A percentile compares a stretch with the other conserved stretches of the same genome.
These are phyloP conservation scores for Gorsachius goisagi DNA, from an alignment of 2,113 vertebrate genomes.

Conservation along the genomic window DNA sequence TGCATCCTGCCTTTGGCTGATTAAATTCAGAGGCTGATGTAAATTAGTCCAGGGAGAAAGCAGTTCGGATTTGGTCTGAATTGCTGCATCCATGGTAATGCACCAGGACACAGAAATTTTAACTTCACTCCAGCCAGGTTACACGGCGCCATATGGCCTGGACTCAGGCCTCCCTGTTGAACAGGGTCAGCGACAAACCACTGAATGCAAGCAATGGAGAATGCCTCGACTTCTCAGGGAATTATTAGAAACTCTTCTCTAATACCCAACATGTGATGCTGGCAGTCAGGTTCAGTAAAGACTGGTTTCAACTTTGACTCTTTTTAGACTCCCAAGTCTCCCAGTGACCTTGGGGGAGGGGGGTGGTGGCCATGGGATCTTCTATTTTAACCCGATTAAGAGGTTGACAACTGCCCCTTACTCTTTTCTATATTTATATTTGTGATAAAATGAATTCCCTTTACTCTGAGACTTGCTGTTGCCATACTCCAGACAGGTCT, in stretches of 20 bases:
- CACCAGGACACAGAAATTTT: background rate
- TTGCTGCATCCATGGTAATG: background rate
- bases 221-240: background rate
- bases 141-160: background rate
- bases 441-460: background rate
- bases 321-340: background rate
- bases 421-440: background rate
- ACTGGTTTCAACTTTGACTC: background rate
- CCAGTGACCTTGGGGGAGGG: background rate
- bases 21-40: constrained; percentile 8
- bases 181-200: background rate
- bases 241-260: background rate
- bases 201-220: background rate
- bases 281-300: background rate
- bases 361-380: background rate
- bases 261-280: background rate
- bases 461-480: background rate
- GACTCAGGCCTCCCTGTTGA: background rate
- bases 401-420: background rate
- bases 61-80: background rate
- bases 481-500: background rate
- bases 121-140: background rate
- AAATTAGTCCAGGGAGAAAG: constrained; percentile 38
- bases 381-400: background rate
- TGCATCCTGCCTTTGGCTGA: constrained; percentile 30